Evolutionary conservation across 92 coral and sea anemone species (phyloP), one percentile per base, ranked within the genome.

Genomic region (Palythoa grandiflora): DNA sequence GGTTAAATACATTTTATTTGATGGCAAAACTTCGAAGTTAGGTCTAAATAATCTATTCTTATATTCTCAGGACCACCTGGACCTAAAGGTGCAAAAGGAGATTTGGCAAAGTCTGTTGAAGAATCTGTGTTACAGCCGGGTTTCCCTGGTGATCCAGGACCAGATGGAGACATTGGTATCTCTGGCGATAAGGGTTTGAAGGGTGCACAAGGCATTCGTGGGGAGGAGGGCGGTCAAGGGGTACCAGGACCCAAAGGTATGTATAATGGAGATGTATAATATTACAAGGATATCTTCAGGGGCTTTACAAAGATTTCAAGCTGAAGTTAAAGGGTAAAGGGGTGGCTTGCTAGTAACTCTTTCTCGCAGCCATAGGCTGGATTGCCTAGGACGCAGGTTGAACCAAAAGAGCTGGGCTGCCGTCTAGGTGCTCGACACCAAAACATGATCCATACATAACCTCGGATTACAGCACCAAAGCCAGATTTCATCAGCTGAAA

Each of bases 211-310:
- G 85, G 85, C 1, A 40, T 61, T 2, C 55, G 59, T 10, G 85
- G 85, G 9, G 85, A 80, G 37, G 85, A 80, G 57, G 85, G 85
- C 44, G 9, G 73, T 28, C 74, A 19, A 19, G 85, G 85, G 6
- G 0, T 17, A 1, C 73, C 74, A 6, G 85, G 85, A 40, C n/a
- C 44, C 19, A 80, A 80, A 80, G 85, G 85, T 80, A 5, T 37
- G 85, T 80, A 5, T 37, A 20, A 12, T 20, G 10, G 2, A 14
- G 21, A n/a, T 13, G 17, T 47, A 72, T 36, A 10, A 10, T 3
- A 77, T 44, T 3, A 28, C 55, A 20, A 9, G 11, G 15, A 36
- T 50, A 17, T 51, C 15, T 77, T 6, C 55, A 6, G 55, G 10
- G 60, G 15, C 13, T 54, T 54, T 4, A 15, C 15, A 6, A 54